These are phyloP conservation scores for Serrognathus titanus DNA, from an alignment of 2,888 invertebrate genomes.

Conservation along the genomic window DNA sequence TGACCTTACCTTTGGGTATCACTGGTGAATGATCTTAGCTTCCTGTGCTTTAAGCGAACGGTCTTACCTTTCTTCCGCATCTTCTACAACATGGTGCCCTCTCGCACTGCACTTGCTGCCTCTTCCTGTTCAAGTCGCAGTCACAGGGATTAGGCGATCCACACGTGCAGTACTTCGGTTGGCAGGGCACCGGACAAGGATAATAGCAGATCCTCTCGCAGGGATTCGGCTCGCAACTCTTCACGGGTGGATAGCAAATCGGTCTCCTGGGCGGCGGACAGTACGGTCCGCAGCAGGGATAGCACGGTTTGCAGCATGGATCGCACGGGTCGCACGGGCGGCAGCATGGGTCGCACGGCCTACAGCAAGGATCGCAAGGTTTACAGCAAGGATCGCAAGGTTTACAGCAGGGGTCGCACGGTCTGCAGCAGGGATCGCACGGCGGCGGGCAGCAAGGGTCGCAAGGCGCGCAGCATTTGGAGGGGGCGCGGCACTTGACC, in stretches of 20 bases:
- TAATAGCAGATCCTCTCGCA: conserved; percentile 30
- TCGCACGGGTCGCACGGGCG: conserved; percentile 10
- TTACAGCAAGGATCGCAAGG: conserved; percentile 1
- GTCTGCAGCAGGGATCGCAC: conserved; percentile 6
- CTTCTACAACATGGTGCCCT: conserved; percentile 40
- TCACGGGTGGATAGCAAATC: conserved; percentile 34
- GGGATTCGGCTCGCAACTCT: conserved; percentile 39
- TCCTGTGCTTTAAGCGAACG: too few relatives aligned
- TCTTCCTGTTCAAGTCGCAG: conserved; percentile 24
- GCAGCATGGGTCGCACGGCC: conserved; percentile 1
- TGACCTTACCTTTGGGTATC: too few relatives aligned
- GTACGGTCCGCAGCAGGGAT: conserved; percentile 19
- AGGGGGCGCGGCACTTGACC: conserved; percentile 16
- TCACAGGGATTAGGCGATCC: conserved; percentile 28
- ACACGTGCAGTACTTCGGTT: conserved; percentile 30
- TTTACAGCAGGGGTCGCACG: conserved; percentile 13
- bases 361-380: conserved; percentile 11
- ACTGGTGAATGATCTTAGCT: too few relatives aligned
- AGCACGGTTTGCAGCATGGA: conserved; percentile 12
- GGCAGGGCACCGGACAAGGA: conserved; percentile 21
- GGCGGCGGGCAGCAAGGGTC: conserved; percentile 2
- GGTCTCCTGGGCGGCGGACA: conserved; percentile 24
- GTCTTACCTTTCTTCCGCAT: conserved; percentile 44
- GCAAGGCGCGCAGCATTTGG: conserved; percentile 9
- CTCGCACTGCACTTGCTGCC: conserved; percentile 19